Evolutionary conservation across 2,888 invertebrate species (phyloP), one percentile per base, ranked within the genome.

Genomic region (Autographa gamma): DNA sequence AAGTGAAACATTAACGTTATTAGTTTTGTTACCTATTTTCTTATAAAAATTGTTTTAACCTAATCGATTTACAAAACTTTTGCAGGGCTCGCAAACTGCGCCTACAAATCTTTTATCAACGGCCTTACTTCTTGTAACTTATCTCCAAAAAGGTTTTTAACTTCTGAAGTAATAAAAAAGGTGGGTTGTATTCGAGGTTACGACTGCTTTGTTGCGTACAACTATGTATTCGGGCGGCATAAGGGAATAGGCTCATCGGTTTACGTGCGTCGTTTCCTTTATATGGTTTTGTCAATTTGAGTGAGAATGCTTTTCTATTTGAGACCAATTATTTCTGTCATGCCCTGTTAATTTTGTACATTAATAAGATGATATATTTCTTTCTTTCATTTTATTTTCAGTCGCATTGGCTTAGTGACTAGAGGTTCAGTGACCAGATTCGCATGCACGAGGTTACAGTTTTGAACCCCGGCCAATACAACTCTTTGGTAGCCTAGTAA

Each of bases 101-200:
- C n/a, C 19, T 25, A 56, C 54, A 25, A 56, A 25, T 19, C 25
- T 56, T 56, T 56, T 56, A 56, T 56, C 54, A 13, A 56, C 25
- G 19, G 54, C 25, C 54, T 56, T n/a, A 7, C 19, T 13, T 25
- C 25, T 25, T 56, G 19, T 56, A 25, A 56, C 54, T 56, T 56
- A 56, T 56, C 25, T 56, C 9, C 54, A 25, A 56, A 56, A 56
- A 56, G 54, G 54, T 56, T 56, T 56, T 25, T 56, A 56, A 56
- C 54, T 56, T 56, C 25, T 56, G 54, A 19, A 56, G 54, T 56
- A 56, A 56, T 56, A 56, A 56, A 56, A 54, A 25, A 56, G 54
- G 54, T 25, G 5, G 54, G 54, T 25, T 56, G 25, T 56, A 25
- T 25, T 25, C 54, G 25, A 19, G 54, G 54, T 56, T 56, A 56